phyloP scores from a whole-genome alignment of 2,888 invertebrate genomes.

The Ophioninae sp. region DNA sequence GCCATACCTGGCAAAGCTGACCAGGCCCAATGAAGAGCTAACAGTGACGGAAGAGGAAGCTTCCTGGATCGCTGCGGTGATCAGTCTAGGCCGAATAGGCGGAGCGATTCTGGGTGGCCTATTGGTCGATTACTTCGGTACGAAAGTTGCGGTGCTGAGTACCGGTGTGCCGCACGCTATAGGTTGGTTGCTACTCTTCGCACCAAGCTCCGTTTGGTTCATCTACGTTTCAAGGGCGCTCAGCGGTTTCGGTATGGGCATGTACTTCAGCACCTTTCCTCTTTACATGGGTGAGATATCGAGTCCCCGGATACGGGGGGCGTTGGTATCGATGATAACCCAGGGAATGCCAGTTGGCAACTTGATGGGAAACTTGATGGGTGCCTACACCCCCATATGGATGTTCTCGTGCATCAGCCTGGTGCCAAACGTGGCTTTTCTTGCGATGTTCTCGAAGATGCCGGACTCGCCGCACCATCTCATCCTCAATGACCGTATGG shows the following conservation, averaged over 20 bases:
- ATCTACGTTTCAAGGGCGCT: slow-evolving; percentile 65
- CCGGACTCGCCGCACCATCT: slow-evolving; percentile 75
- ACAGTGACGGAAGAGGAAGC: slow-evolving; percentile 59
- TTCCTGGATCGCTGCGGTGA: slow-evolving; percentile 62
- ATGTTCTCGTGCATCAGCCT: slow-evolving; percentile 72
- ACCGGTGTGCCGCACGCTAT: slow-evolving; percentile 59
- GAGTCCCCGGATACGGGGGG: slow-evolving; percentile 70
- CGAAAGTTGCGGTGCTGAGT: slow-evolving; percentile 53
- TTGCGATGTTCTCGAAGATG: slow-evolving; percentile 69
- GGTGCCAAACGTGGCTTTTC: slow-evolving; percentile 67
- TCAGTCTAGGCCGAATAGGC: slow-evolving; percentile 60
- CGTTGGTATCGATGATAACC: slow-evolving; percentile 69
- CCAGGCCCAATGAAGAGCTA: slow-evolving; percentile 55
- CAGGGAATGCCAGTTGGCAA: slow-evolving; percentile 73
- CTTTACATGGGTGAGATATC: slow-evolving; percentile 74
- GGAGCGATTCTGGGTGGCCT: slow-evolving; percentile 61
- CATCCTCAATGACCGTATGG: slow-evolving; percentile 55
- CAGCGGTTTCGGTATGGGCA: slow-evolving; percentile 68
- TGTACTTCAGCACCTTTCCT: slow-evolving; percentile 71
- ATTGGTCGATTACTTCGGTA: slow-evolving; percentile 54
- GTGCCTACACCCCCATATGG: slow-evolving; percentile 71
- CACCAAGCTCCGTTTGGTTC: slow-evolving; percentile 46
- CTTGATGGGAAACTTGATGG: slow-evolving; percentile 73
- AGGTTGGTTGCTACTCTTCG: slow-evolving; percentile 48
- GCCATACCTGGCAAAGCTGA: slow-evolving; percentile 71